Conservation (phyloP, 2,797 vertebrate species). For the Euthynnus affinis region DNA sequence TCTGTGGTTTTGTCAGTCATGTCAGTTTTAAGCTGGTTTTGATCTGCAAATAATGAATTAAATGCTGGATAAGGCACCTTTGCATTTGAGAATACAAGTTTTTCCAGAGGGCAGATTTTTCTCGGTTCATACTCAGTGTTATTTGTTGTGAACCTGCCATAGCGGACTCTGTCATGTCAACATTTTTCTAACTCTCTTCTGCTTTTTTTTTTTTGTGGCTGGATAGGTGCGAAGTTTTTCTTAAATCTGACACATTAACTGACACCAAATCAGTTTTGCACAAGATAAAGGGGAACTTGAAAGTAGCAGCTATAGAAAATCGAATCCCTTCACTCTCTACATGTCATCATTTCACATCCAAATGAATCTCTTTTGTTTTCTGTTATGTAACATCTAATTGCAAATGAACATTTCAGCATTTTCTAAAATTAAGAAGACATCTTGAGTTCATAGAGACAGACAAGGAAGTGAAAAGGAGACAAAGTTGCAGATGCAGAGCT, state of each 20-base stretch:
- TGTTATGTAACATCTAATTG: background rate
- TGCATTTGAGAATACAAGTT: background rate
- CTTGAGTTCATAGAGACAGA: background rate
- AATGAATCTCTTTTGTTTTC: background rate
- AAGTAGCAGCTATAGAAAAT: background rate
- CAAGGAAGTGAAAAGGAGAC: background rate
- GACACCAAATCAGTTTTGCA: background rate
- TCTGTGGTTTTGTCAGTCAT: background rate
- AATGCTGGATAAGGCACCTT: background rate
- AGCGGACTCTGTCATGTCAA: background rate
- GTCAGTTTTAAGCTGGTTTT: background rate
- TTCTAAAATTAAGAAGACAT: constrained; percentile 3
- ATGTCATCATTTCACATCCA: background rate
- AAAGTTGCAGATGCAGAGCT: too few relatives aligned
- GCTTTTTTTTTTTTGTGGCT: background rate
- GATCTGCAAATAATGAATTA: background rate
- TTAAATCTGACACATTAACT: background rate
- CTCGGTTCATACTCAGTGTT: background rate
- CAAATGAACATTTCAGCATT: background rate
- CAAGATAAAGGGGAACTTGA: background rate
- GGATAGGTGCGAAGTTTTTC: background rate
- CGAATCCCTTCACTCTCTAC: background rate
- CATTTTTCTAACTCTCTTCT: background rate
- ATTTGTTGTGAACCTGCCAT: background rate
- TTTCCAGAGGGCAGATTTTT: background rate